Conservation (phyloP, 2,797 vertebrate species). For the Spatula versicolor region DNA sequence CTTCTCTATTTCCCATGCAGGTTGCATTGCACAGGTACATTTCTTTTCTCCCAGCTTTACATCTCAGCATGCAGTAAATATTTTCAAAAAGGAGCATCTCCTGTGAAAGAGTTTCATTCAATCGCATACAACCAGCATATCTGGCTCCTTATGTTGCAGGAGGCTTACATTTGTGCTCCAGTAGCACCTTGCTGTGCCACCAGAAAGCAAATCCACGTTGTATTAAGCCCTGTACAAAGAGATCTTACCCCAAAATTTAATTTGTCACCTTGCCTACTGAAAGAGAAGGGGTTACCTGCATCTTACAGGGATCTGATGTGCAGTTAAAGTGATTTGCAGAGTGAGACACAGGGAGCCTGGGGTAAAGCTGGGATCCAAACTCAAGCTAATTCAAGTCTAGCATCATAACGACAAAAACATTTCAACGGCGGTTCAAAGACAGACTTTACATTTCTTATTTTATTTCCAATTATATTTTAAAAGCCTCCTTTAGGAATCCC, state of each 20-base stretch:
- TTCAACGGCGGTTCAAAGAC: neutral
- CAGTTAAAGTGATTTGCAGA: neutral
- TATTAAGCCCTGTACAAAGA: neutral
- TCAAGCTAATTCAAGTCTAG: neutral
- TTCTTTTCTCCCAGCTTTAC: neutral
- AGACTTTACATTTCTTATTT: rapidly evolving
- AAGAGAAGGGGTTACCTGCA: neutral
- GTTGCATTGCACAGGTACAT: neutral
- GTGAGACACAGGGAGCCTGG: neutral
- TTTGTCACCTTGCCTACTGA: too few species aligned
- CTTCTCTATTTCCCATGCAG: neutral
- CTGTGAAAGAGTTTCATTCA: neutral
- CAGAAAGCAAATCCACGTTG: neutral
- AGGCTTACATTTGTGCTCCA: neutral
- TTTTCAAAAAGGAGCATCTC: neutral
- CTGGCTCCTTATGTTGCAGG: neutral
- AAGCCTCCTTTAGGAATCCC: neutral
- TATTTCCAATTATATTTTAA: neutral
- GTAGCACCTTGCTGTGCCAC: neutral
- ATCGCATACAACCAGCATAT: neutral
- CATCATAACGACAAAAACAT: neutral
- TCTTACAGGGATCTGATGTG: neutral
- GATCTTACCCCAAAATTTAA: neutral
- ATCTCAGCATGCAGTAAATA: neutral
- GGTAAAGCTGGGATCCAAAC: neutral